Evolutionary conservation across 2,797 vertebrate species (phyloP), one percentile per base, ranked within the genome.

Genomic region (Lophius americanus): DNA sequence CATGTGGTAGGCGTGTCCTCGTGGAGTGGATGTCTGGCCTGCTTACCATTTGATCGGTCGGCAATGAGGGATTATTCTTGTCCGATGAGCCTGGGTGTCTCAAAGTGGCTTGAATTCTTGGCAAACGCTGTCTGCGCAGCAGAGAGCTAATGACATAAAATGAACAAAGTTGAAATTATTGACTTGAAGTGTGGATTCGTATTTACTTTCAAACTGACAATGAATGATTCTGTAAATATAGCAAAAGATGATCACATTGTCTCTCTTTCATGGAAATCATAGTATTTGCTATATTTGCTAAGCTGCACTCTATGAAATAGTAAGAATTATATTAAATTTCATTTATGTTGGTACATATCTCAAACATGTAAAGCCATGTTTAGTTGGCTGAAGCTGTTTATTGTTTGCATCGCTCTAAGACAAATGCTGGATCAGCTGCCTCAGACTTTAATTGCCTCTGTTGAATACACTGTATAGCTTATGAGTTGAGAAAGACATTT

Each of bases 401-500:
- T 83, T 85, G 75, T 88, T 87, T 88, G 73, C 51, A 46, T 68
- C 68, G 83, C 59, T 70, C 14, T 47, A 75, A 82, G 80, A 82
- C 80, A 85, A 84, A 79, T 59, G 62, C 64, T 58, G 73, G 65
- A 76, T 85, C 81, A 74, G 52, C 73, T 82, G 36, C 75, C 79
- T 85, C 79, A 70, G 85, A 66, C 56, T 85, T 82, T 79, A 87
- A 85, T 67, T 78, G 78, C 79, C 72, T 53, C 44, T 79, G 64
- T 79, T 81, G 70, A 85, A 79, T 79, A 69, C 23, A 23, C 23
- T 23, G 23, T 88, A 76, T 78, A 79, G 76, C 73, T 68, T 61
- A 71, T 85, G 80, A 79, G 64, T 84, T 79, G 64, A 70, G 64
- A 87, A 82, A 76, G 70, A 82, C 52, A 88, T 90, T 88, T 78